These are phyloP conservation scores for Aproaerema taeniolella DNA, from an alignment of 2,888 invertebrate genomes.

Conservation along the genomic window DNA sequence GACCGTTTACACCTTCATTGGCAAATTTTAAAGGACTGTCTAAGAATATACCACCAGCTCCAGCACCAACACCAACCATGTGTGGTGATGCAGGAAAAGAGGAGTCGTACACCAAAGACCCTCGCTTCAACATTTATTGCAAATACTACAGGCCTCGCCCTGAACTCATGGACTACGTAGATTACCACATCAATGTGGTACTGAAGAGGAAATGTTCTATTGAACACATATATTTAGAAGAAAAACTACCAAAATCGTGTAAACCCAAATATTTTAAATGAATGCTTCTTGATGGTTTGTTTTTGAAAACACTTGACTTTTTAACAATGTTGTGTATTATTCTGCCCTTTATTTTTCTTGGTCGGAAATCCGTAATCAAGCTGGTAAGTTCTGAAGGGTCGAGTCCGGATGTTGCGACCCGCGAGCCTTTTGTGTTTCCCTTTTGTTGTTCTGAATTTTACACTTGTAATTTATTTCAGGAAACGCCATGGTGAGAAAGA, in stretches of 20 bases:
- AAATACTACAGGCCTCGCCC: constrained; percentile 62
- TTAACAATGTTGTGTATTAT: constrained; percentile 51
- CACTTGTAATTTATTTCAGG: constrained; percentile 78
- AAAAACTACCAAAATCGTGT: not conserved
- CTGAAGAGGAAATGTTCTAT: constrained; percentile 48
- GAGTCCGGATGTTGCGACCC: constrained; percentile 72
- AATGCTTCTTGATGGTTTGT: constrained; percentile 34
- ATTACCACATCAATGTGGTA: constrained; percentile 58
- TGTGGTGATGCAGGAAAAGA: constrained; percentile 17
- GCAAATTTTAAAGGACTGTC: constrained; percentile 18
- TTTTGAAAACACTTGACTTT: constrained; percentile 48
- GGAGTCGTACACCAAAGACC: constrained; percentile 41
- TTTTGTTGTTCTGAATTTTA: constrained; percentile 77
- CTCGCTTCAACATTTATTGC: constrained; percentile 59
- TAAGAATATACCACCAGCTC: constrained; percentile 33
- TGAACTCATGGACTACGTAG: constrained; percentile 57
- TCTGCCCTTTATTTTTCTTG: constrained; percentile 62
- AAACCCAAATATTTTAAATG: constrained; percentile 16
- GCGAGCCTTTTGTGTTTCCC: constrained; percentile 74
- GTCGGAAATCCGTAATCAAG: constrained; percentile 76
- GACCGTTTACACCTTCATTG: constrained; percentile 45
- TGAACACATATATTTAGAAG: constrained; percentile 37
- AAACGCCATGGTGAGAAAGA: constrained; percentile 73
- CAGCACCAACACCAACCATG: constrained; percentile 36
- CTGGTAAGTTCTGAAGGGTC: constrained; percentile 76